Percentiles rank a stretch among this genome's conserved stretches.
These are phyloP conservation scores for Danaus chrysippus DNA, from an alignment of 2,888 invertebrate species.

Conservation along the genomic window DNA sequence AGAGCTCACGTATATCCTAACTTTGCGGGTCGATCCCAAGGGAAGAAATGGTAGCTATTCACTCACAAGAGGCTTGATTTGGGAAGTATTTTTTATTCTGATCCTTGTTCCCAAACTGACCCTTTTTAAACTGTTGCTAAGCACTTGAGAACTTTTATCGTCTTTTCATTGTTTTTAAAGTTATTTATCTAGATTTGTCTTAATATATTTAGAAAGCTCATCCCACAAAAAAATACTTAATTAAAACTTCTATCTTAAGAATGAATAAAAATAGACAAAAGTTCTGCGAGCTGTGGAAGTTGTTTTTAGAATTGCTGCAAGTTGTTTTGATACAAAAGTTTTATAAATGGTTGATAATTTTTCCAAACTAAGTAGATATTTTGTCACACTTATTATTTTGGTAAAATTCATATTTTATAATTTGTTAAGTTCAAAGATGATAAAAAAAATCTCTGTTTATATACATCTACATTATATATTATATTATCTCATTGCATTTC, in stretches of 20 bases:
- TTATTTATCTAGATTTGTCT: constrained; percentile 1
- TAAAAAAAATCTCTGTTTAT: too few relatives aligned
- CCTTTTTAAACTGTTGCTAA: constrained; percentile 7
- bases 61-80: constrained; percentile 17
- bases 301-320: too few relatives aligned
- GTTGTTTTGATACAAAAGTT: too few relatives aligned
- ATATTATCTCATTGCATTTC: too few relatives aligned
- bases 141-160: background rate
- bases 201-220: background rate
- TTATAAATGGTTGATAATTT: too few relatives aligned
- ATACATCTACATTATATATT: too few relatives aligned
- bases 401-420: too few relatives aligned
- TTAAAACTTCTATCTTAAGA: background rate
- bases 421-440: too few relatives aligned
- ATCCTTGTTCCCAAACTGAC: background rate
- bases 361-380: too few relatives aligned
- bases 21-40: constrained; percentile 15
- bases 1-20: constrained; percentile 10
- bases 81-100: constrained; percentile 12
- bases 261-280: background rate
- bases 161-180: background rate
- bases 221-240: too few relatives aligned
- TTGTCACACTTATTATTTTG: too few relatives aligned
- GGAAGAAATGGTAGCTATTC: constrained; percentile 21
- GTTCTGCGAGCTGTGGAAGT: too few relatives aligned